Evolutionary conservation across 2,113 vertebrate genomes (phyloP), one percentile per base, ranked within the genome.

Genomic region (Chaetodon trifascialis): DNA sequence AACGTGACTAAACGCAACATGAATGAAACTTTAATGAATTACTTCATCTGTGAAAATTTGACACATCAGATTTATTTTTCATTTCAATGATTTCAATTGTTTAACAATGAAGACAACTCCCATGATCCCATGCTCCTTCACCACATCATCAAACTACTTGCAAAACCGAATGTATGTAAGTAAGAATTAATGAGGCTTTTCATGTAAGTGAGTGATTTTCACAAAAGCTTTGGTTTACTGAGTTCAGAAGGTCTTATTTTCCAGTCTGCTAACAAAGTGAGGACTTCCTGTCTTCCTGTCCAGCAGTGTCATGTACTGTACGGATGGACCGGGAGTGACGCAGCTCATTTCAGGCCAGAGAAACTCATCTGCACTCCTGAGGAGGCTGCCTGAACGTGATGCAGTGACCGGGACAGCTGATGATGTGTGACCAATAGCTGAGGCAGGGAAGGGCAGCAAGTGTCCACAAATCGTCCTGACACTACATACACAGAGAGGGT

Each of bases 401-500:
- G 67, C 7, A 1, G 47, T 4, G 51, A 69, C 59, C 38, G 54
- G 71, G 59, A 51, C 40, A 3, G 42, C 52, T 84, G 86, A 89
- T 89, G 80, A 71, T 54, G 77, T 49, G 86, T 76, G 81, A 83
- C 83, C 68, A 23, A 46, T 25, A 17, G 8, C 21, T 19, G 2
- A 25, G 51, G 55, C n/a, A 40, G 73, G 21, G 40, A 44, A 47
- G 62, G 80, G 69, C 79, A 60, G 38, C 60, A 66, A 74, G 66
- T 2, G 68, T 65, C 36, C 67, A 79, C n/a, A 19, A 59, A 54
- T 36, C 16, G 23, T 19, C 23, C 55, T 54, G 55, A 80, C 59
- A 54, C 58, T 68, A 62, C 58, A 73, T 30, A 38, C 87, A 60
- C 70, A 34, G 74, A 68, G 76, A 77, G 46, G 21, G 10, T 69